Percentiles rank a stretch among this genome's conserved stretches.
phyloP scores from a whole-genome alignment of 2,113 vertebrate species.

The Caloenas nicobarica region DNA sequence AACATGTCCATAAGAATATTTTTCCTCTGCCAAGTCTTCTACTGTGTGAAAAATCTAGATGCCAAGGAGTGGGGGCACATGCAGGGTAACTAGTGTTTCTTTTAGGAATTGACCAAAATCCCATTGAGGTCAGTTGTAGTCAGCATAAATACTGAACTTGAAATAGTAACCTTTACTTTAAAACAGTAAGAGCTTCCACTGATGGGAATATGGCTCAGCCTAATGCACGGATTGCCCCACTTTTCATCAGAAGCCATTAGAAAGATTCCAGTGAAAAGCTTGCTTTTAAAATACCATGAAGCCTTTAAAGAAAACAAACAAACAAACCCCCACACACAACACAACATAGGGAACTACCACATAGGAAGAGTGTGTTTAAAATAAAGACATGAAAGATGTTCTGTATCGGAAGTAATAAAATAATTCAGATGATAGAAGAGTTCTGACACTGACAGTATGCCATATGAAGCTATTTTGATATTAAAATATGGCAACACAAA shows the following conservation, averaged over 20 bases:
- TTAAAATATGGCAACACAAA: neutral
- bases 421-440: neutral
- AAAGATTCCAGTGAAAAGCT: neutral
- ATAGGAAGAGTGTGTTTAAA: neutral
- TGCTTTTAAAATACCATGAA: neutral
- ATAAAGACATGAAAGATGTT: neutral
- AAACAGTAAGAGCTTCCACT: neutral
- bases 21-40: neutral
- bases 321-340: neutral
- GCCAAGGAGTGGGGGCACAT: rapidly evolving
- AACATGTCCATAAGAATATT: neutral
- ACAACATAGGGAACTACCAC: neutral
- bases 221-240: neutral
- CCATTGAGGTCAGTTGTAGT: neutral
- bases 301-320: neutral
- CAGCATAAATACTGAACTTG: neutral
- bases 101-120: neutral
- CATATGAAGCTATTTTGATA: neutral
- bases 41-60: neutral
- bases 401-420: neutral
- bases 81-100: neutral
- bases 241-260: neutral
- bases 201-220: neutral
- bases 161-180: neutral
- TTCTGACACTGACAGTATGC: neutral